phyloP scores from a whole-genome alignment of 2,888 invertebrate genomes.

The Ypsolopha scabrella region DNA sequence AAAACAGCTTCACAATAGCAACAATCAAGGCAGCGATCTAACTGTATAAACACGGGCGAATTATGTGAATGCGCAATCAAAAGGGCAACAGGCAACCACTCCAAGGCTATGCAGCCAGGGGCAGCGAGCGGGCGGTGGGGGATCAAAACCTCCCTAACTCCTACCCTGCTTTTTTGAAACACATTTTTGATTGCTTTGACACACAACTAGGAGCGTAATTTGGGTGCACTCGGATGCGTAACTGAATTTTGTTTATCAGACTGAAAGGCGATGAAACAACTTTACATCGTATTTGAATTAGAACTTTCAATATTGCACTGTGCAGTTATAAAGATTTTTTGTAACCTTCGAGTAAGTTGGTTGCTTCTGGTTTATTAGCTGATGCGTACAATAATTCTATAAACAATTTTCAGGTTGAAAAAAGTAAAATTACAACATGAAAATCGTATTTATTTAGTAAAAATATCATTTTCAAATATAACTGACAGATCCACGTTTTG shows the following conservation, averaged over 20 bases:
- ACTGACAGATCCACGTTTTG: too few species aligned
- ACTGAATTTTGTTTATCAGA: neutral
- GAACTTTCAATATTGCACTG: too few species aligned
- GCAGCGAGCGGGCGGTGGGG: conserved; percentile 12
- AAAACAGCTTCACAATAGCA: conserved; percentile 63
- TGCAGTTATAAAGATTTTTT: too few species aligned
- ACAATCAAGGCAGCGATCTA: conserved; percentile 68
- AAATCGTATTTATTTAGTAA: too few species aligned
- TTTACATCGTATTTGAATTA: too few species aligned
- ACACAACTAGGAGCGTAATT: conserved; percentile 6
- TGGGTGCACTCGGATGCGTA: neutral
- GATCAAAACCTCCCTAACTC: conserved; percentile 4
- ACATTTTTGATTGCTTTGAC: conserved; percentile 52
- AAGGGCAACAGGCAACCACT: conserved; percentile 57
- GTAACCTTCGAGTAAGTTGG: too few species aligned
- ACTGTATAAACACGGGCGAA: conserved; percentile 62
- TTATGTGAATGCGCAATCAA: conserved; percentile 60
- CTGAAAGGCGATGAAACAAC: too few species aligned
- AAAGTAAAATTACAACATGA: too few species aligned
- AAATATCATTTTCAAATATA: too few species aligned
- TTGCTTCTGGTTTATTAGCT: too few species aligned
- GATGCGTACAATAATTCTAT: too few species aligned
- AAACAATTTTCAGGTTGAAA: too few species aligned
- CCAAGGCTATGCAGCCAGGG: conserved; percentile 37
- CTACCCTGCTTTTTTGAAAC: conserved; percentile 33